These are phyloP conservation scores for Emydoidea blandingii DNA, from an alignment of 2,797 vertebrate species.

Conservation along the genomic window DNA sequence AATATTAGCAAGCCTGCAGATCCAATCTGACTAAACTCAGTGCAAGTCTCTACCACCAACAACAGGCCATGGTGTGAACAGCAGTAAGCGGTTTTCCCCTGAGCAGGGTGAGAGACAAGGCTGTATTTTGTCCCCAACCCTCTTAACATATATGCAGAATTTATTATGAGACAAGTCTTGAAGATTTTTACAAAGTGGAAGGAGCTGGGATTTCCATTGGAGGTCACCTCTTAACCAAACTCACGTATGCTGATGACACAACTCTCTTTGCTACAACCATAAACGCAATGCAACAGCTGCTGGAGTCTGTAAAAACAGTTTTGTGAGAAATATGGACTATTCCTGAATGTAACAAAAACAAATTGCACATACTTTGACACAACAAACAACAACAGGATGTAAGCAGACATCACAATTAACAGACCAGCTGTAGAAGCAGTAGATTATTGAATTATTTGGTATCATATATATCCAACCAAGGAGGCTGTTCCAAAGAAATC, in stretches of 20 bases:
- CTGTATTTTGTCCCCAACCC: background rate
- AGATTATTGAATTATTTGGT: background rate
- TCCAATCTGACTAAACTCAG: background rate
- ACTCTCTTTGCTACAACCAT: background rate
- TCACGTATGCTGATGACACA: background rate
- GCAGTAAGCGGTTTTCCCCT: background rate
- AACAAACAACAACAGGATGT: background rate
- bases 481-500: background rate
- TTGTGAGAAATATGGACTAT: background rate
- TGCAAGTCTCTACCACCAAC: background rate
- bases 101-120: background rate
- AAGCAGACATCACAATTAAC: background rate
- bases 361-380: background rate
- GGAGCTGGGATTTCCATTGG: background rate
- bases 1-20: background rate
- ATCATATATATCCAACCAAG: background rate
- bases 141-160: background rate
- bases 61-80: background rate
- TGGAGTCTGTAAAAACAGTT: background rate
- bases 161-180: background rate
- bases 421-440: background rate
- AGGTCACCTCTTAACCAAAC: background rate
- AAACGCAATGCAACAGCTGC: background rate
- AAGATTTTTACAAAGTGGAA: background rate
- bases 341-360: background rate